Evolutionary conservation across 2,113 vertebrate species (phyloP).

Genomic region (Ranitomeya imitator): DNA sequence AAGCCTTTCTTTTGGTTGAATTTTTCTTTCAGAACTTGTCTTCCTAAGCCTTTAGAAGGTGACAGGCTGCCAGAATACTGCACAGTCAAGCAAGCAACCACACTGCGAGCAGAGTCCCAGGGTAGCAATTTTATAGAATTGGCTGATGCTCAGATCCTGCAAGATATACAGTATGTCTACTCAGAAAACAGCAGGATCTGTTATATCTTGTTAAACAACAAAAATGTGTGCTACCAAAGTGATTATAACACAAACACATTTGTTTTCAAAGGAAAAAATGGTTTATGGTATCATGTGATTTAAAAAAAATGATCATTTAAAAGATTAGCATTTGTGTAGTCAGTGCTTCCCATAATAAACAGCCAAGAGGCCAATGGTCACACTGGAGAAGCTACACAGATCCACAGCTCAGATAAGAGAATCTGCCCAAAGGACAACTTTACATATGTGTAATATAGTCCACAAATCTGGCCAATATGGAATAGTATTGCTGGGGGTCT

Average conservation of each 20-base stretch:
- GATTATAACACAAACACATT: neutral
- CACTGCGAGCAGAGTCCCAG: slow-evolving; percentile 11
- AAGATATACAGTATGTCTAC: slow-evolving; percentile 9
- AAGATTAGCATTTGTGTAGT: no score
- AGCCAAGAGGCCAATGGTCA: no score
- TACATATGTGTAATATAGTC: no score
- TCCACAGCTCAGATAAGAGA: no score
- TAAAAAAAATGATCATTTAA: no score
- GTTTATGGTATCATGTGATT: neutral
- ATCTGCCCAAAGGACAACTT: no score
- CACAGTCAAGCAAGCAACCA: slow-evolving; percentile 33
- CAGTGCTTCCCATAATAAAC: no score
- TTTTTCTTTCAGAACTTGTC: slow-evolving; percentile 4
- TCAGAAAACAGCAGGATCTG: neutral
- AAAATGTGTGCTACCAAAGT: neutral
- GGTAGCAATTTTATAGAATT: slow-evolving; percentile 25
- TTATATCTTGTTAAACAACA: slow-evolving; percentile 16
- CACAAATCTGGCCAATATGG: no score
- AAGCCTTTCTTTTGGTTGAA: neutral
- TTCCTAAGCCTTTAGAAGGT: neutral
- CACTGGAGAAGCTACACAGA: no score
- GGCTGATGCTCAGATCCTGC: slow-evolving; percentile 1
- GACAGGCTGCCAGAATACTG: slow-evolving; percentile 28
- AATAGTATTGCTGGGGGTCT: no score
- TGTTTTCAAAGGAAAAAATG: neutral